Conservation (phyloP, 2,113 vertebrate genomes). For the Zosterops borbonicus region DNA sequence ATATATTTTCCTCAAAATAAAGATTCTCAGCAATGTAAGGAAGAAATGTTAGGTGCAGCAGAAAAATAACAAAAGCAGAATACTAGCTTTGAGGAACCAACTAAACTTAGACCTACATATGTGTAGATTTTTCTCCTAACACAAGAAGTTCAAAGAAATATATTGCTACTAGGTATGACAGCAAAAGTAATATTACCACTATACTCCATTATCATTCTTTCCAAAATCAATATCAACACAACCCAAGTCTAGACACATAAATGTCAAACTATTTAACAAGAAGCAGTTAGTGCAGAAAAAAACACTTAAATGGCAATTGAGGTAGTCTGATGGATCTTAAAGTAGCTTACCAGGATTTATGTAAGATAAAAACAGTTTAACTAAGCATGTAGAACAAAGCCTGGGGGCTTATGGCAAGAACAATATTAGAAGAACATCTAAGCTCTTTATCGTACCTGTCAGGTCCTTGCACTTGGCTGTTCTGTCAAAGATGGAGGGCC, state of each 20-base stretch:
- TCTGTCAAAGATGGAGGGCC: constrained; percentile 59
- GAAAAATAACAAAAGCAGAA: background rate
- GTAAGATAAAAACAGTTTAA: constrained; percentile 79
- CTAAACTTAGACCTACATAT: background rate
- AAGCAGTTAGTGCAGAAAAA: constrained; percentile 78
- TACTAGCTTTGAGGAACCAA: background rate
- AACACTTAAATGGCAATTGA: constrained; percentile 85
- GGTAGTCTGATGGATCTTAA: constrained; percentile 84
- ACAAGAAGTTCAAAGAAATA: constrained; percentile 32
- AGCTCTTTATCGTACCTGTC: constrained; percentile 78
- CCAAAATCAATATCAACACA: constrained; percentile 78
- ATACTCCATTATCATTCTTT: constrained; percentile 70
- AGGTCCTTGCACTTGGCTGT: constrained; percentile 64
- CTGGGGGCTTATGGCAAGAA: constrained; percentile 78
- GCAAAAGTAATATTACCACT: constrained; percentile 49
- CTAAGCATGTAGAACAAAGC: constrained; percentile 81
- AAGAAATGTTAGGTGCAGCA: background rate
- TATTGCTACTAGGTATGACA: constrained; percentile 44
- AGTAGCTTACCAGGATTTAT: constrained; percentile 85
- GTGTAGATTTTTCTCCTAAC: background rate
- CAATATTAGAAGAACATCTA: constrained; percentile 73
- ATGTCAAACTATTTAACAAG: constrained; percentile 80
- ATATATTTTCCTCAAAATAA: background rate
- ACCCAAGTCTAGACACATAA: constrained; percentile 80
- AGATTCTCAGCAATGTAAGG: background rate